These are phyloP conservation scores for Mesoligia furuncula DNA, from an alignment of 2,888 invertebrate genomes.

Conservation along the genomic window DNA sequence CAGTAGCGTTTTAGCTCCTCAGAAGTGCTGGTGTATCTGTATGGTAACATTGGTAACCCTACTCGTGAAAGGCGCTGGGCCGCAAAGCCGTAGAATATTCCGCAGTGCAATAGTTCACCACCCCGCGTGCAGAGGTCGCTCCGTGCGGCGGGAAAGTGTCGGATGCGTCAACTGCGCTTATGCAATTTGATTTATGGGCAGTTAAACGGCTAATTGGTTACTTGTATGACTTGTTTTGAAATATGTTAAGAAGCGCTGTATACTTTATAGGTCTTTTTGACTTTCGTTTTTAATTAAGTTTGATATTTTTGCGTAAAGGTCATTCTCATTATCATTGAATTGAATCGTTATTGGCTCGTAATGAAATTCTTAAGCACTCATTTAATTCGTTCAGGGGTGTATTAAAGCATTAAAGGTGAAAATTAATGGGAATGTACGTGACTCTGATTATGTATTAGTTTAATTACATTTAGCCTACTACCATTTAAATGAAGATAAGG, in stretches of 20 bases:
- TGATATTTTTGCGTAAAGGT: slow-evolving; percentile 1
- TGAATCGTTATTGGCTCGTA: slow-evolving; percentile 5
- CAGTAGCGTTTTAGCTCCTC: background rate
- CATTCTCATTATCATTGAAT: slow-evolving; percentile 21
- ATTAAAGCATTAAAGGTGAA: slow-evolving; percentile 35
- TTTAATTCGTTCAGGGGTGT: slow-evolving; percentile 15
- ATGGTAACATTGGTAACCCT: slow-evolving; percentile 2
- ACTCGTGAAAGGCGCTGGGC: slow-evolving; percentile 37
- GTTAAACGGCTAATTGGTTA: slow-evolving; percentile 45
- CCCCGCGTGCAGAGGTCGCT: slow-evolving; percentile 67
- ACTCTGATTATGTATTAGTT: slow-evolving; percentile 31
- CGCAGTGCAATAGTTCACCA: slow-evolving; percentile 60
- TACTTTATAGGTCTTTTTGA: background rate
- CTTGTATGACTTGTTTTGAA: slow-evolving; percentile 24
- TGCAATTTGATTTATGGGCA: slow-evolving; percentile 55
- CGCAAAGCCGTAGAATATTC: slow-evolving; percentile 50
- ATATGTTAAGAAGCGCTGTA: slow-evolving; percentile 6
- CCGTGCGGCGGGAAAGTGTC: slow-evolving; percentile 63
- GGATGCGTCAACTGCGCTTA: slow-evolving; percentile 55
- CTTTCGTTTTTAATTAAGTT: background rate
- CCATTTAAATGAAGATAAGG: slow-evolving; percentile 49
- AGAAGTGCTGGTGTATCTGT: background rate
- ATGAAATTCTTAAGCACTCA: slow-evolving; percentile 13
- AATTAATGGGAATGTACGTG: slow-evolving; percentile 41
- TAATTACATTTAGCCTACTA: slow-evolving; percentile 39